These are phyloP conservation scores for Craniophora ligustri DNA, from an alignment of 2,888 invertebrate species.

Conservation along the genomic window DNA sequence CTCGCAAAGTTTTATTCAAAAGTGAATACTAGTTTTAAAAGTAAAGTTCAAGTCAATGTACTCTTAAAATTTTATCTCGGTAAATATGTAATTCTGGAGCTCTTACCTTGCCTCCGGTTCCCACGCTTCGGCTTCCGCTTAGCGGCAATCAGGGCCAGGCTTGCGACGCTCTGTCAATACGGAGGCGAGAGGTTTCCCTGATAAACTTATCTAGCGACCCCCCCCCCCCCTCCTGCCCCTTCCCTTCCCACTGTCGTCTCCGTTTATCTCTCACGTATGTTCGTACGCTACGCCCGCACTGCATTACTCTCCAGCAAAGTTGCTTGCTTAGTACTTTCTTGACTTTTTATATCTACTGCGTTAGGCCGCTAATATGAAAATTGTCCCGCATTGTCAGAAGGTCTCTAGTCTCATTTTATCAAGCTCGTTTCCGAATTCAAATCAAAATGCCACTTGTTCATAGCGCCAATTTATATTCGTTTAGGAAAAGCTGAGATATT, in stretches of 20 bases:
- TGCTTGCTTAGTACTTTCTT: conserved; percentile 65
- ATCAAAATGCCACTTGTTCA: conserved; percentile 59
- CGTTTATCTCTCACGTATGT: conserved; percentile 85
- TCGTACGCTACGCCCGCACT: conserved; percentile 70
- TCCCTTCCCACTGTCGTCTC: conserved; percentile 70
- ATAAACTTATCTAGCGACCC: conserved; percentile 85
- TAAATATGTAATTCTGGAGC: conserved; percentile 70
- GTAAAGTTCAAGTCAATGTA: conserved; percentile 32
- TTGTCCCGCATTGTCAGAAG: conserved; percentile 39
- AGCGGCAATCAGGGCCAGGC: conserved; percentile 85
- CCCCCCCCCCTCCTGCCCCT: conserved; percentile 57
- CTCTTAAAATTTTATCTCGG: conserved; percentile 69
- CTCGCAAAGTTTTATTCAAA: conserved; percentile 14
- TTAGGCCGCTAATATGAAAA: conserved; percentile 56
- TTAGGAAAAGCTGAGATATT: conserved; percentile 71
- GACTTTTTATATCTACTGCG: conserved; percentile 65
- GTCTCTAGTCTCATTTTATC: conserved; percentile 32
- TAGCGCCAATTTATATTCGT: conserved; percentile 70
- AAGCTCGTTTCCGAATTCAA: conserved; percentile 45
- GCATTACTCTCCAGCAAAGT: conserved; percentile 70
- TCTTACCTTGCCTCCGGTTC: conserved; percentile 76
- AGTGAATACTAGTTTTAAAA: conserved; percentile 32
- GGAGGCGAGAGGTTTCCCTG: conserved; percentile 86
- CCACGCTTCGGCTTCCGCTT: conserved; percentile 81
- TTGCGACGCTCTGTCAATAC: conserved; percentile 87